A percentile compares a stretch with the other conserved stretches of the same genome.
Conservation (phyloP, 1,140 invertebrate species). For the Trichonephila clavipes region DNA sequence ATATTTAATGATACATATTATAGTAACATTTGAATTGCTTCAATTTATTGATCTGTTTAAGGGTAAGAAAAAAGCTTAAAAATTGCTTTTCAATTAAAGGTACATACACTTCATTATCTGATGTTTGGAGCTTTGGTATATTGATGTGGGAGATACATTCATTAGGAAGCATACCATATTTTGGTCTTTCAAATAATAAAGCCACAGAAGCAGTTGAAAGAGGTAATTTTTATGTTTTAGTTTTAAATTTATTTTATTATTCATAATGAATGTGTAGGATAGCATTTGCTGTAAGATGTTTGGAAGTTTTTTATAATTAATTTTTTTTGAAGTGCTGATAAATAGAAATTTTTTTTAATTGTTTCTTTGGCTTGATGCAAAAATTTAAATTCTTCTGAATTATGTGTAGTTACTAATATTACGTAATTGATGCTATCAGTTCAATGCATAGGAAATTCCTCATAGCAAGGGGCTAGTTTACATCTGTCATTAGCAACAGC, state of each 20-base stretch:
- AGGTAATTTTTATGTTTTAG: conserved; percentile 83
- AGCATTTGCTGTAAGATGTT: too few relatives aligned
- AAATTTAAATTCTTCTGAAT: too few relatives aligned
- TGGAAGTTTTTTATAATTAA: too few relatives aligned
- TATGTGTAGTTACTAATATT: too few relatives aligned
- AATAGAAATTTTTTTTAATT: too few relatives aligned
- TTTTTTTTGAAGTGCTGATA: too few relatives aligned
- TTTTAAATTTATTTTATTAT: background rate
- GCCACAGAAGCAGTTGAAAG: conserved; percentile 95
- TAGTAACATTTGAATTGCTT: background rate
- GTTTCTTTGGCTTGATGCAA: too few relatives aligned
- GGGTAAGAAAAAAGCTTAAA: background rate
- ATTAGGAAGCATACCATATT: conserved; percentile 94
- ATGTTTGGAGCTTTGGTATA: conserved; percentile 99
- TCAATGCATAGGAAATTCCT: too few relatives aligned
- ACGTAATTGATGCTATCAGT: too few relatives aligned
- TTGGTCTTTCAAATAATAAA: conserved; percentile 94
- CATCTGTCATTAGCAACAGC: too few relatives aligned
- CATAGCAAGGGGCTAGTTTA: too few relatives aligned
- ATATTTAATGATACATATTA: background rate
- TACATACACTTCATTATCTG: conserved; percentile 96
- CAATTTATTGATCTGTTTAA: background rate
- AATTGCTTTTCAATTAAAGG: conserved; percentile 82
- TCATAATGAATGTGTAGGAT: background rate
- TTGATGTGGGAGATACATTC: conserved; percentile 98